These are phyloP conservation scores for Achlya flavicornis DNA, from an alignment of 2,888 invertebrate species.

Conservation along the genomic window DNA sequence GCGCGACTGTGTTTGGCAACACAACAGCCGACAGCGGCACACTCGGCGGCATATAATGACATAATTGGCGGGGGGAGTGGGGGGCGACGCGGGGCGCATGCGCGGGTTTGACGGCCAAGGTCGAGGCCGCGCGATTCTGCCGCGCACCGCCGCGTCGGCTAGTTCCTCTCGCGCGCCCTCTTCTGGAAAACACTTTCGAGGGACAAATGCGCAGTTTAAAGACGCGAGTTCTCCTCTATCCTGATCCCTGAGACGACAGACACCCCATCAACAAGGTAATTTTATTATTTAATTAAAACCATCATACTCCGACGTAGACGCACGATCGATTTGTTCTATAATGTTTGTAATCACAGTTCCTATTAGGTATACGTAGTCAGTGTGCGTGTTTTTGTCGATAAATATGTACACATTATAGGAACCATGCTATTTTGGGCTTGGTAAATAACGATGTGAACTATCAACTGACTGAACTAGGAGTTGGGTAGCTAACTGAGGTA, in stretches of 20 bases:
- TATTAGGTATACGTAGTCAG: constrained; percentile 33
- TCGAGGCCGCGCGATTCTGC: constrained; percentile 81
- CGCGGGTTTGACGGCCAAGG: constrained; percentile 84
- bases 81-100: constrained; percentile 75
- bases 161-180: constrained; percentile 68
- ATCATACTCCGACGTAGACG: constrained; percentile 20
- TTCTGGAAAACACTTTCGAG: constrained; percentile 63
- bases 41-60: constrained; percentile 75
- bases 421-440: constrained; percentile 22
- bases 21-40: constrained; percentile 52
- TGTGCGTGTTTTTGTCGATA: constrained; percentile 40
- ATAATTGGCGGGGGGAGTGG: constrained; percentile 73
- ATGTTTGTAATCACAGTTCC: constrained; percentile 63
- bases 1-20: constrained; percentile 76
- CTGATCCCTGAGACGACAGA: constrained; percentile 26
- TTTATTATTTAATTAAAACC: constrained; percentile 23
- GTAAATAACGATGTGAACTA: constrained; percentile 31
- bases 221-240: constrained; percentile 62
- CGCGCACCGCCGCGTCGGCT: constrained; percentile 79
- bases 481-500: constrained; percentile 39
- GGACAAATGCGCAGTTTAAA: constrained; percentile 65
- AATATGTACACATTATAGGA: constrained; percentile 25
- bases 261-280: constrained; percentile 52
- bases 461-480: constrained; percentile 24
- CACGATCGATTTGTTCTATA: constrained; percentile 54